Percentiles rank a stretch among this genome's conserved stretches.
Evolutionary conservation across 2,113 vertebrate species (phyloP).

Genomic region (Pituophis catenifer): DNA sequence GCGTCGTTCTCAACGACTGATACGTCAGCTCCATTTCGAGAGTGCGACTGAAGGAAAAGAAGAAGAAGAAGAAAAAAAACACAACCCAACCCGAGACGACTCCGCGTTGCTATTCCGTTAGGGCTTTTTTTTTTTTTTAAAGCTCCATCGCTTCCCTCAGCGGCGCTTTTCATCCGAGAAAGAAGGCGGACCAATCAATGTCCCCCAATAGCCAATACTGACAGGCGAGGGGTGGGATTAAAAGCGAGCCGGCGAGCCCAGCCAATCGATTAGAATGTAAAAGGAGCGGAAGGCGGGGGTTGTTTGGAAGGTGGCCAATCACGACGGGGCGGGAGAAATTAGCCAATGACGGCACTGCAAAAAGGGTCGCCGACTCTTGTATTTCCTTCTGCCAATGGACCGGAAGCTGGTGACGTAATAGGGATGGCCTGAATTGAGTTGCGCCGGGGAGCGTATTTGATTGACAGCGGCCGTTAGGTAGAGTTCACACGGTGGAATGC

Average conservation of each 20-base stretch:
- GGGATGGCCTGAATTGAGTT: neutral
- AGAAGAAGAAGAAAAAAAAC: accelerated
- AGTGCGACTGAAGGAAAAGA: no score
- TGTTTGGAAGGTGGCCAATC: neutral
- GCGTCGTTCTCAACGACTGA: slow-evolving; percentile 70
- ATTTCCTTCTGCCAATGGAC: neutral
- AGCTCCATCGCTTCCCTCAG: no score
- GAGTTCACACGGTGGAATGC: neutral
- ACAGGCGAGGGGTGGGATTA: neutral
- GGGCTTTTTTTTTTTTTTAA: neutral
- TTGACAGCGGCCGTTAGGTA: neutral
- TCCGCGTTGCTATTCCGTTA: neutral
- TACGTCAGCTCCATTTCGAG: slow-evolving; percentile 76
- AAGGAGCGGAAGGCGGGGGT: neutral
- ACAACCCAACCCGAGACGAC: no score
- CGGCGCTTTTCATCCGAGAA: neutral
- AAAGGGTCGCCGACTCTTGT: no score
- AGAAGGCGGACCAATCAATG: neutral
- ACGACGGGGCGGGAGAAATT: neutral
- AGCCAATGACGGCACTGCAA: neutral
- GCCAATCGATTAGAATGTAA: neutral
- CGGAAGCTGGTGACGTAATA: neutral
- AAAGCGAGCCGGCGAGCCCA: neutral
- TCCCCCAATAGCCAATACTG: neutral
- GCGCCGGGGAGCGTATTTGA: neutral